phyloP scores from a whole-genome alignment of 2,888 invertebrate species.

The Priocnemis perturbator region DNA sequence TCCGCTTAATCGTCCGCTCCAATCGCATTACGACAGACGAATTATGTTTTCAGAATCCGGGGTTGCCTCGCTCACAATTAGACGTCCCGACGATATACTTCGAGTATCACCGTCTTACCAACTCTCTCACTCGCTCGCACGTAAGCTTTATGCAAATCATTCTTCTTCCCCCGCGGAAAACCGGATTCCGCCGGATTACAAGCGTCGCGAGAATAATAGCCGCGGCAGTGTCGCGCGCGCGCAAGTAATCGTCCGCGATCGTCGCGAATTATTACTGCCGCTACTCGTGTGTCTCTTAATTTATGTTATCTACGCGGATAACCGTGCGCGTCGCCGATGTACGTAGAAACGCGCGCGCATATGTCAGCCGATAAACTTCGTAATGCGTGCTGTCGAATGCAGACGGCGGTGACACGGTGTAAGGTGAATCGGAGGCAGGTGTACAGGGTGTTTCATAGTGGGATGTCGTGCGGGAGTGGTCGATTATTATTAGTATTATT shows the following conservation, averaged over 20 bases:
- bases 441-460: background rate
- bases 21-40: too few species aligned
- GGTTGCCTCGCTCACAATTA: too few species aligned
- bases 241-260: constrained; percentile 19
- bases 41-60: too few species aligned
- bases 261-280: constrained; percentile 38
- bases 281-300: constrained; percentile 4
- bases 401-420: background rate
- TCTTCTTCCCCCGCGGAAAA: constrained; percentile 40
- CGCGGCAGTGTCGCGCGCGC: background rate
- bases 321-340: background rate
- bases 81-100: too few species aligned
- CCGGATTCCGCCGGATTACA: constrained; percentile 51
- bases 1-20: too few species aligned
- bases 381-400: too few species aligned
- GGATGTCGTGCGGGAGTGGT: background rate
- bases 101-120: too few species aligned
- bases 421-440: background rate
- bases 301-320: background rate
- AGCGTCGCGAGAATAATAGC: constrained; percentile 51
- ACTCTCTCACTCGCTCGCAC: too few species aligned
- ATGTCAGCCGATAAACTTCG: background rate
- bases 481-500: too few species aligned
- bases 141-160: constrained; percentile 59
- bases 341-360: too few species aligned